Percentiles rank a stretch among this genome's conserved stretches.
These are phyloP conservation scores for Cerastis leucographa DNA, from an alignment of 2,888 invertebrate genomes.

Conservation along the genomic window DNA sequence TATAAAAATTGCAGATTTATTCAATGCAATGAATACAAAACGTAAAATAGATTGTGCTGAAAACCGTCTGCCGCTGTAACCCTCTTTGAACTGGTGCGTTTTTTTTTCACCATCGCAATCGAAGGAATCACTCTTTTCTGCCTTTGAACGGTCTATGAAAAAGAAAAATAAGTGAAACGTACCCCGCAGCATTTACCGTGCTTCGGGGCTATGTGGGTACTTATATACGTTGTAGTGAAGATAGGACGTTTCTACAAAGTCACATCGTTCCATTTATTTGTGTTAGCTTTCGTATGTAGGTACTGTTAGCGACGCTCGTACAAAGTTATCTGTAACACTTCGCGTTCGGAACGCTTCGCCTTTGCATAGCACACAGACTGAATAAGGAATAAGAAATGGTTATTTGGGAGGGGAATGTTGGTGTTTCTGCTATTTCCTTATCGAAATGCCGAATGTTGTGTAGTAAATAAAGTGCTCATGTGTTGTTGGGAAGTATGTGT, in stretches of 20 bases:
- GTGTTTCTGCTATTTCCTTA: slow-evolving; percentile 60
- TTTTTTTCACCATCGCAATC: slow-evolving; percentile 68
- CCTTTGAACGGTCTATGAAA: slow-evolving; percentile 73
- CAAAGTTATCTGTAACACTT: slow-evolving; percentile 79
- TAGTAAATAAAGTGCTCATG: slow-evolving; percentile 39
- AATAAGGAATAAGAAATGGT: slow-evolving; percentile 71
- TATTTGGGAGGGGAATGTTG: slow-evolving; percentile 62
- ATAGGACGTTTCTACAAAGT: slow-evolving; percentile 70
- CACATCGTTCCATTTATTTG: slow-evolving; percentile 75
- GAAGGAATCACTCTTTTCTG: slow-evolving; percentile 69
- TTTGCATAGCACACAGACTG: slow-evolving; percentile 68
- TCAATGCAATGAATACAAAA: slow-evolving; percentile 61
- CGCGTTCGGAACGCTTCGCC: slow-evolving; percentile 66
- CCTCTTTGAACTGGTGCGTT: slow-evolving; percentile 62
- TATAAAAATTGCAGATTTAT: slow-evolving; percentile 60
- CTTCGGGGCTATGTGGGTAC: slow-evolving; percentile 61
- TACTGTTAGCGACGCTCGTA: slow-evolving; percentile 72
- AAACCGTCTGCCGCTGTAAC: slow-evolving; percentile 65
- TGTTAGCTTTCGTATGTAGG: slow-evolving; percentile 69
- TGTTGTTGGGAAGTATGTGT: slow-evolving; percentile 30
- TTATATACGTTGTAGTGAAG: slow-evolving; percentile 58
- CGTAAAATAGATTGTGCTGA: slow-evolving; percentile 69
- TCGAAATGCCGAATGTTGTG: slow-evolving; percentile 60
- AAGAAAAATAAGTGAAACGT: slow-evolving; percentile 73
- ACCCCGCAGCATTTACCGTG: slow-evolving; percentile 67